Percentiles rank a stretch among this genome's conserved stretches.
Conservation (phyloP, 2,113 vertebrate species). For the Myocastor coypus region DNA sequence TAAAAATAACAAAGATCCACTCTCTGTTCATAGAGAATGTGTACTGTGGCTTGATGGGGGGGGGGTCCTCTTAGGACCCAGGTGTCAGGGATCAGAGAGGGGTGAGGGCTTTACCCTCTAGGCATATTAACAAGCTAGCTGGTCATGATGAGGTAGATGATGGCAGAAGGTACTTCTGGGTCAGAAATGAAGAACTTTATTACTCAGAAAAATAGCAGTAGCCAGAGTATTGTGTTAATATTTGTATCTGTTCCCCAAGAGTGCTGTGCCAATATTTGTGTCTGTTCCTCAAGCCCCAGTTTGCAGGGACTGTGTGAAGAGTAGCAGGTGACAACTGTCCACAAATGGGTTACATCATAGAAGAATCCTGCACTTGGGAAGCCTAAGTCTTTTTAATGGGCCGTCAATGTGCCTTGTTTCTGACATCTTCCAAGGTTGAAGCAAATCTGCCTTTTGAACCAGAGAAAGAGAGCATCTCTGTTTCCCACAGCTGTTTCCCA, state of each 20-base stretch:
- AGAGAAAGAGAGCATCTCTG: background rate
- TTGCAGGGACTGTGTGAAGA: background rate
- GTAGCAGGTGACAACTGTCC: background rate
- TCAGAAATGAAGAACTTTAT: background rate
- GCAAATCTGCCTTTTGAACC: background rate
- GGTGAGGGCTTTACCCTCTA: background rate
- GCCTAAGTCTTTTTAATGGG: background rate
- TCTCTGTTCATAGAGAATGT: background rate
- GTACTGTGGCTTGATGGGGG: background rate
- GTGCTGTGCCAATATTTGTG: background rate
- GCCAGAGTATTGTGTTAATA: background rate
- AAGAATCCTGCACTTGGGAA: background rate
- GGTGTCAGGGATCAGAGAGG: background rate
- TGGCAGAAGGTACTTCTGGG: background rate
- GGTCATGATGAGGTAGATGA: background rate
- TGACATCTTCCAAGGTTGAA: background rate
- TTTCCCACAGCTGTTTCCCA: background rate
- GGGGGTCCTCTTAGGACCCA: background rate
- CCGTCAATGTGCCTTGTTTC: background rate
- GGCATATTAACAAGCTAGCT: background rate
- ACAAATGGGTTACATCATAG: background rate
- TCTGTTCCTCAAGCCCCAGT: background rate
- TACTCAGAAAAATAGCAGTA: background rate
- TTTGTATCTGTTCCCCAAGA: background rate
- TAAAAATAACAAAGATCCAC: background rate